Evolutionary conservation across 2,888 invertebrate species (phyloP).

Genomic region (Fabriciana adippe): DNA sequence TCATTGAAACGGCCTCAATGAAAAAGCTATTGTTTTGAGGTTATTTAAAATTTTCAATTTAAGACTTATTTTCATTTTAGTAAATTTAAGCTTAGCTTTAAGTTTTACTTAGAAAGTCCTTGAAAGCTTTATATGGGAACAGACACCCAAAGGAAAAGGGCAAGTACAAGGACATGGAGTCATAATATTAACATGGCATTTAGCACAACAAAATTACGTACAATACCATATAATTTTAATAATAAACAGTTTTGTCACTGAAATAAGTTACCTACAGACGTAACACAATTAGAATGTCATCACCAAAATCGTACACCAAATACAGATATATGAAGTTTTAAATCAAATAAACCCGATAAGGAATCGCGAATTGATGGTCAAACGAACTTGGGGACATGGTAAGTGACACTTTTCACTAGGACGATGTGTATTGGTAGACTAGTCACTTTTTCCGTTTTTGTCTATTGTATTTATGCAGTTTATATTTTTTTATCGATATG

Average conservation of each 20-base stretch:
- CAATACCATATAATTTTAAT: constrained; percentile 4
- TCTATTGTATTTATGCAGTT: neutral
- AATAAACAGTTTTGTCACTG: constrained; percentile 7
- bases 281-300: constrained; percentile 58
- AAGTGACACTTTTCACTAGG: constrained; percentile 42
- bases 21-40: too few relatives aligned
- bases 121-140: too few relatives aligned
- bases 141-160: too few relatives aligned
- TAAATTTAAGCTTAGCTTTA: too few relatives aligned
- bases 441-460: neutral
- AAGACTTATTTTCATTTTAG: too few relatives aligned
- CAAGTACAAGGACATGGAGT: too few relatives aligned
- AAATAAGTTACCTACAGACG: constrained; percentile 47
- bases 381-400: constrained; percentile 48
- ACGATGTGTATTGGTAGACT: constrained; percentile 21
- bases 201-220: neutral
- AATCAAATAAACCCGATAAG: constrained; percentile 62
- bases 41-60: too few relatives aligned
- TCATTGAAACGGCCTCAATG: too few relatives aligned
- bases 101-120: too few relatives aligned
- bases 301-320: constrained; percentile 67
- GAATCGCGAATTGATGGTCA: constrained; percentile 63
- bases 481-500: neutral
- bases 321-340: constrained; percentile 60
- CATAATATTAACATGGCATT: neutral